These are phyloP conservation scores for Emydura subglobosa DNA, from an alignment of 2,113 vertebrate species.

Conservation along the genomic window DNA sequence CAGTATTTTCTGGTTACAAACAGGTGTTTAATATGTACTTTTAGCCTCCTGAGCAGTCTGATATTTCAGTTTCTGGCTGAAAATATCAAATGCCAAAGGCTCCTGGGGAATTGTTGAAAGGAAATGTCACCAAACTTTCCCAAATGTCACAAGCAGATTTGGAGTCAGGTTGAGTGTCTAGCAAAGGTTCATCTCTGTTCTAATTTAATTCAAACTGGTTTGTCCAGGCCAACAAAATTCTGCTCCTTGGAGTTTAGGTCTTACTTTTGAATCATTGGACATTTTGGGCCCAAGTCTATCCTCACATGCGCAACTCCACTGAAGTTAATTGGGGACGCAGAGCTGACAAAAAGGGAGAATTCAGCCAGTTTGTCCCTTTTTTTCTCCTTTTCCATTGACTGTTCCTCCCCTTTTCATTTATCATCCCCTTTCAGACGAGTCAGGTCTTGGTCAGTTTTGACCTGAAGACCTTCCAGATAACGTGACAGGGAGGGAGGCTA, in stretches of 20 bases:
- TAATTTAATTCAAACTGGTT: rapidly evolving
- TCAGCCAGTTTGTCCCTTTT: background rate
- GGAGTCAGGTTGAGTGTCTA: background rate
- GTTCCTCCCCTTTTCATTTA: background rate
- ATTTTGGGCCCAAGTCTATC: background rate
- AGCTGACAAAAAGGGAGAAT: background rate
- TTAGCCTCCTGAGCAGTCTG: rapidly evolving
- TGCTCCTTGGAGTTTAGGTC: background rate
- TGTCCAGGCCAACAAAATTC: background rate
- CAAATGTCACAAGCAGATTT: background rate
- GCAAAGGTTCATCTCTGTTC: background rate
- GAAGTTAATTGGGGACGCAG: no score
- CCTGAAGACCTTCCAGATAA: background rate
- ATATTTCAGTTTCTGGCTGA: background rate
- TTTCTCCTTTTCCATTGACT: background rate
- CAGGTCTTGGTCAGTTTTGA: background rate
- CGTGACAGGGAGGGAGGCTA: background rate
- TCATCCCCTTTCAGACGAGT: background rate
- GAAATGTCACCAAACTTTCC: background rate
- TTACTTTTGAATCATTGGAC: background rate
- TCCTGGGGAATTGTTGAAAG: background rate
- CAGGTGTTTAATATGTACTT: no score
- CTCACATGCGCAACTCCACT: background rate
- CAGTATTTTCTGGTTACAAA: background rate
- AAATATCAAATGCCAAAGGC: background rate